Percentiles rank a stretch among this genome's conserved stretches.
These are phyloP conservation scores for Paramormyrops kingsleyae DNA, from an alignment of 2,113 vertebrate species.

Conservation along the genomic window DNA sequence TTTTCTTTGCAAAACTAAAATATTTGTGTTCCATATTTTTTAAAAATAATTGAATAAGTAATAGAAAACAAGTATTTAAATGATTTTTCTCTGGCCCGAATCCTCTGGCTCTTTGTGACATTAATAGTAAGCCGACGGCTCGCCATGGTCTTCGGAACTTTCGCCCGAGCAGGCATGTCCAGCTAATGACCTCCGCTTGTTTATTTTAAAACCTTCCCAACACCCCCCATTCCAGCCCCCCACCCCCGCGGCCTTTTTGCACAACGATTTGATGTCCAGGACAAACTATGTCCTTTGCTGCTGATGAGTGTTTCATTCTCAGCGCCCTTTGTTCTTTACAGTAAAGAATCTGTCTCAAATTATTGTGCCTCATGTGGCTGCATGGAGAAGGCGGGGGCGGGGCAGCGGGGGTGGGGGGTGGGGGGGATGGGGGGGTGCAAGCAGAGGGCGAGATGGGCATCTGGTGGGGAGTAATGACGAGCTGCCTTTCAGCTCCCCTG, in stretches of 20 bases:
- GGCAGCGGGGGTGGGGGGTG: slow-evolving; percentile 70
- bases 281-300: slow-evolving; percentile 49
- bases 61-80: background rate
- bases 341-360: slow-evolving; percentile 82
- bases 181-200: slow-evolving; percentile 23
- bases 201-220: slow-evolving; percentile 23
- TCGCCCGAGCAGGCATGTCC: background rate
- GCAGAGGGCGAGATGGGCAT: slow-evolving; percentile 78
- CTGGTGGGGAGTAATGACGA: slow-evolving; percentile 86
- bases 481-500: slow-evolving; percentile 84
- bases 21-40: background rate
- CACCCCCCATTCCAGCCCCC: background rate
- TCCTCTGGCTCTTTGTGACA: background rate
- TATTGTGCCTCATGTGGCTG: slow-evolving; percentile 75
- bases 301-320: slow-evolving; percentile 78
- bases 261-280: slow-evolving; percentile 33
- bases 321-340: slow-evolving; percentile 81
- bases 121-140: background rate
- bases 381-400: slow-evolving; percentile 62
- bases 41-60: background rate
- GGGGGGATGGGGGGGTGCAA: slow-evolving; percentile 58
- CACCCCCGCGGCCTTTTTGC: slow-evolving; percentile 11
- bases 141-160: background rate
- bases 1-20: background rate
- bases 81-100: background rate